These are phyloP conservation scores for Arrhopalites spinosus DNA, from an alignment of 2,888 invertebrate species.

Conservation along the genomic window DNA sequence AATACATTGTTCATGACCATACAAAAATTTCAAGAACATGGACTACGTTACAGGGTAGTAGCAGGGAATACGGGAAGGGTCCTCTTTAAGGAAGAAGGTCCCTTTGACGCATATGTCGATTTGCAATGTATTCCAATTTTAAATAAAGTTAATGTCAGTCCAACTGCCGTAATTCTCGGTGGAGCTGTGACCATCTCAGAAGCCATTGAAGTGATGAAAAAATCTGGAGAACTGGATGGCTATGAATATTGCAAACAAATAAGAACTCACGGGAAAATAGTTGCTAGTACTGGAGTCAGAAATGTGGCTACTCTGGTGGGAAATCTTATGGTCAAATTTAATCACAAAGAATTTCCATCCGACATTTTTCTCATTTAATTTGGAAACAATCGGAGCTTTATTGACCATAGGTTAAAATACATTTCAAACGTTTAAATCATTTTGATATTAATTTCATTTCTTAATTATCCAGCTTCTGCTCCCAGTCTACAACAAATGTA, in stretches of 20 bases:
- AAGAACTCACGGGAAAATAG: constrained; percentile 69
- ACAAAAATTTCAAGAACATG: constrained; percentile 25
- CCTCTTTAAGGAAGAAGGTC: constrained; percentile 61
- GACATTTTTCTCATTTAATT: constrained; percentile 70
- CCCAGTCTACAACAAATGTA: constrained; percentile 17
- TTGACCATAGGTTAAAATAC: constrained; percentile 56
- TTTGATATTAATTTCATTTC: background rate
- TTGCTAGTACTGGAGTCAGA: constrained; percentile 73
- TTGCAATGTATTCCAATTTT: constrained; percentile 67
- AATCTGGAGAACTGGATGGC: constrained; percentile 57
- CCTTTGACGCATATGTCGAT: constrained; percentile 68
- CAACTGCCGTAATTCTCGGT: constrained; percentile 64
- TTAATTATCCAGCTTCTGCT: constrained; percentile 26
- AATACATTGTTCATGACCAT: constrained; percentile 35
- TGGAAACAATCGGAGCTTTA: constrained; percentile 59
- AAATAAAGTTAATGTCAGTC: constrained; percentile 58
- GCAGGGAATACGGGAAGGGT: constrained; percentile 77
- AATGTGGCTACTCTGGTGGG: constrained; percentile 74
- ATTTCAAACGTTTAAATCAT: background rate
- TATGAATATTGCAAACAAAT: constrained; percentile 68
- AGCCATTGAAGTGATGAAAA: constrained; percentile 61
- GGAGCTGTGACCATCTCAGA: constrained; percentile 66
- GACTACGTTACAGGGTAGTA: constrained; percentile 65
- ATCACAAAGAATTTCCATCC: constrained; percentile 71
- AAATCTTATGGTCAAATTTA: constrained; percentile 72